Percentiles rank a stretch among this genome's conserved stretches.
These are phyloP conservation scores for Mamestra configurata DNA, from an alignment of 1,140 invertebrate genomes.

Conservation along the genomic window DNA sequence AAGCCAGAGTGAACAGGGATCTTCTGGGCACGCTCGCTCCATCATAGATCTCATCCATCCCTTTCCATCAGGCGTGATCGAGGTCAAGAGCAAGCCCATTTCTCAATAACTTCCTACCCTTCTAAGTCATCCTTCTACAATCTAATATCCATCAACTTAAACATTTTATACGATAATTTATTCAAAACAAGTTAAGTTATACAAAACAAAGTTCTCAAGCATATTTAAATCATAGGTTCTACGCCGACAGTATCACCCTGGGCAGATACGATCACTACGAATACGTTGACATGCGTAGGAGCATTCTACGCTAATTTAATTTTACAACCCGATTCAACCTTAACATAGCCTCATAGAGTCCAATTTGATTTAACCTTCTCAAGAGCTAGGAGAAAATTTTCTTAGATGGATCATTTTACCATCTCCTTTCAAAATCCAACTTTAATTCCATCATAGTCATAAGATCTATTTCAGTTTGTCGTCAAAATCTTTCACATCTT, in stretches of 20 bases:
- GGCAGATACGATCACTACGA: constrained; percentile 67
- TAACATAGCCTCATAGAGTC: not conserved
- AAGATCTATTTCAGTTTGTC: not conserved
- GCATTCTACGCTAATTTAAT: constrained; percentile 51
- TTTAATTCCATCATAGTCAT: not conserved
- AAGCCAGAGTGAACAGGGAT: no score
- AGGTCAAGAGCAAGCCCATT: no score
- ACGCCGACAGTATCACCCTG: constrained; percentile 64
- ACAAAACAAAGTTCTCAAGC: constrained; percentile 42
- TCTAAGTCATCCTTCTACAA: not conserved
- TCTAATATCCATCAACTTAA: not conserved
- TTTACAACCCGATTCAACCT: constrained; percentile 8
- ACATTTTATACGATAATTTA: constrained; percentile 27
- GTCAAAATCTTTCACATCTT: constrained; percentile 6
- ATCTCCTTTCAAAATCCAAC: not conserved
- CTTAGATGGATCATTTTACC: constrained; percentile 23
- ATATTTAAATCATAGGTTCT: constrained; percentile 60
- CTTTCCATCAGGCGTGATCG: no score
- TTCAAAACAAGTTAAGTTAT: constrained; percentile 8
- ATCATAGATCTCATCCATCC: no score
- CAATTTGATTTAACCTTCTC: not conserved
- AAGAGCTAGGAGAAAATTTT: constrained; percentile 34
- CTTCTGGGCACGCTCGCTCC: no score
- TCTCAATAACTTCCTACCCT: no score
- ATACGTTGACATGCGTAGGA: constrained; percentile 75